Percentiles rank a stretch among this genome's conserved stretches.
Evolutionary conservation across 2,888 invertebrate species (phyloP).

Genomic region (Carcina quercana): DNA sequence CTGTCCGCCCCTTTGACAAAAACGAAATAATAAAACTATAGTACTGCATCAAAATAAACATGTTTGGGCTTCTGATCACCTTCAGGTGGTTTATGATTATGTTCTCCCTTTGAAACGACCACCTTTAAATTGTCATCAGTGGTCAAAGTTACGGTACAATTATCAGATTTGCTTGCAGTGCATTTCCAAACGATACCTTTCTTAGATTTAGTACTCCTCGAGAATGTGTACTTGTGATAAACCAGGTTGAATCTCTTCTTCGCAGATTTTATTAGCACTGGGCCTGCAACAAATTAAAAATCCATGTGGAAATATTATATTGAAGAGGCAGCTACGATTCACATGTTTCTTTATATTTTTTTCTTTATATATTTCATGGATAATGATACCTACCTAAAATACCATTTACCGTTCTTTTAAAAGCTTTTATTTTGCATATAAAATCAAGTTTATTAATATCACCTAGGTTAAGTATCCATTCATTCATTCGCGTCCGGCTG

Average conservation of each 20-base stretch:
- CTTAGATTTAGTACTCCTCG: constrained; percentile 48
- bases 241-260: constrained; percentile 46
- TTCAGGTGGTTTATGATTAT: constrained; percentile 37
- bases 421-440: no score
- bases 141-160: constrained; percentile 41
- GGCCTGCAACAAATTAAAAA: constrained; percentile 31
- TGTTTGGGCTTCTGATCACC: constrained; percentile 45
- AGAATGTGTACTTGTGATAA: constrained; percentile 41
- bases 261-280: constrained; percentile 46
- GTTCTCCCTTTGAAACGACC: constrained; percentile 35
- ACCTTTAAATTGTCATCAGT: constrained; percentile 52
- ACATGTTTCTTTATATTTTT: no score
- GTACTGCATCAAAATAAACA: constrained; percentile 62
- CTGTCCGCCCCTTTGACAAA: no score
- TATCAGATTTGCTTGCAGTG: constrained; percentile 40
- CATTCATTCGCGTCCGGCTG: no score
- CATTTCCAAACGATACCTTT: constrained; percentile 62
- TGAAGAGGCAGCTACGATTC: no score
- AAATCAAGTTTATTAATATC: no score
- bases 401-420: no score
- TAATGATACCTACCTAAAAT: no score
- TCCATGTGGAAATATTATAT: constrained; percentile 1
- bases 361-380: no score
- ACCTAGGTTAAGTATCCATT: no score
- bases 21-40: no score